A percentile compares a stretch with the other conserved stretches of the same genome.
Evolutionary conservation across 2,797 vertebrate genomes (phyloP).

Genomic region (Moxostoma hubbsi): DNA sequence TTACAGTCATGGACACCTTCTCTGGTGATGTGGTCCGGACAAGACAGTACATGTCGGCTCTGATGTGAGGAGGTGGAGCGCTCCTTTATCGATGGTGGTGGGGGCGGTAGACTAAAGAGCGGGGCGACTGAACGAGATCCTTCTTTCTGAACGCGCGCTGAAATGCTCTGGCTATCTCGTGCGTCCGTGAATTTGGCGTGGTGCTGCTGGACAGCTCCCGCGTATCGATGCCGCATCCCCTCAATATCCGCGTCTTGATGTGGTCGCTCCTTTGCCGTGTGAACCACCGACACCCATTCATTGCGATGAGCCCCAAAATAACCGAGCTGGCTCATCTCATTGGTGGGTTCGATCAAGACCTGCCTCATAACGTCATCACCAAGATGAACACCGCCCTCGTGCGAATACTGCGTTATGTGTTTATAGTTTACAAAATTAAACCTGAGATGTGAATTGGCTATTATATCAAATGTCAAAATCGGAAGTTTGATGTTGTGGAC

Average conservation of each 20-base stretch:
- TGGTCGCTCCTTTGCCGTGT: constrained; percentile 76
- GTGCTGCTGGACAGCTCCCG: constrained; percentile 79
- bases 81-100: constrained; percentile 77
- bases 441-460: constrained; percentile 69
- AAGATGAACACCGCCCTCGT: constrained; percentile 77
- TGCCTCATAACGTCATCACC: constrained; percentile 80
- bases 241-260: constrained; percentile 74
- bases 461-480: constrained; percentile 16
- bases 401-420: constrained; percentile 61
- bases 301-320: constrained; percentile 79
- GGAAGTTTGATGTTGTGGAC: neutral
- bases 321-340: constrained; percentile 78
- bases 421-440: constrained; percentile 48
- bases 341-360: constrained; percentile 80
- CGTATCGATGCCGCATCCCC: constrained; percentile 79
- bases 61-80: constrained; percentile 70
- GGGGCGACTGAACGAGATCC: constrained; percentile 68
- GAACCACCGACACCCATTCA: constrained; percentile 79
- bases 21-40: constrained; percentile 72
- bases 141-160: constrained; percentile 63
- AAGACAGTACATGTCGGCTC: constrained; percentile 78
- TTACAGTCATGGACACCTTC: constrained; percentile 60
- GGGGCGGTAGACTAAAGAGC: constrained; percentile 80
- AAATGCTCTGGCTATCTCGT: constrained; percentile 39
- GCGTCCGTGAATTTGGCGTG: constrained; percentile 66